phyloP scores from a whole-genome alignment of 2,113 vertebrate genomes.

The Prunella fulvescens region DNA sequence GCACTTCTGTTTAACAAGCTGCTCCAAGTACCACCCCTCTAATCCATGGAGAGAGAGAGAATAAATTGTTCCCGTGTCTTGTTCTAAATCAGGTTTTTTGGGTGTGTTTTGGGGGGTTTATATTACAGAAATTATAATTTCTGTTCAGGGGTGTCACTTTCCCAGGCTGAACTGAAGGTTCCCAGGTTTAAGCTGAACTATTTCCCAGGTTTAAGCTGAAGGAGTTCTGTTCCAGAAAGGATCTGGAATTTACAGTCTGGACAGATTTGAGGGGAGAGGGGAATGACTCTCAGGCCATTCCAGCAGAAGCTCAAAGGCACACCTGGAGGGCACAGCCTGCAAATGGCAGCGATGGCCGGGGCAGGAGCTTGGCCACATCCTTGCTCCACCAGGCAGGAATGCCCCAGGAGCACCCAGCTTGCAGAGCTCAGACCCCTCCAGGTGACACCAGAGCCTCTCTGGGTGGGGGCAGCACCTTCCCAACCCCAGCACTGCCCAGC shows the following conservation, averaged over 20 bases:
- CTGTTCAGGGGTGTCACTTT: not conserved
- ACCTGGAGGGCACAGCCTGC: not conserved
- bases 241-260: not conserved
- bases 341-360: accelerated
- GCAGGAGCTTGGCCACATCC: not conserved
- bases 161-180: not conserved
- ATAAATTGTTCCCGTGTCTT: slow-evolving; percentile 71
- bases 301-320: not conserved
- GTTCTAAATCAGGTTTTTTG: slow-evolving; percentile 63
- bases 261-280: not conserved
- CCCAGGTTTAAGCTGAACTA: not conserved
- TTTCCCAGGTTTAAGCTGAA: not conserved
- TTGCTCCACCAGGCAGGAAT: not conserved
- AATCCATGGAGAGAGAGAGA: slow-evolving; percentile 71
- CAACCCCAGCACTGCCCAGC: not conserved
- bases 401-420: not conserved
- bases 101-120: not conserved
- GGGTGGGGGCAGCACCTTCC: accelerated
- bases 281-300: not conserved
- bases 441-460: not conserved
- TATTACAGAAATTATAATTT: slow-evolving; percentile 1
- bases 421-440: accelerated
- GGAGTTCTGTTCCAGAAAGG: not conserved
- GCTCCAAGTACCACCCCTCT: slow-evolving; percentile 77
- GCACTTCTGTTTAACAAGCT: slow-evolving; percentile 82